These are phyloP conservation scores for Rhagoletis pomonella DNA, from an alignment of 1,140 invertebrate genomes.

Conservation along the genomic window DNA sequence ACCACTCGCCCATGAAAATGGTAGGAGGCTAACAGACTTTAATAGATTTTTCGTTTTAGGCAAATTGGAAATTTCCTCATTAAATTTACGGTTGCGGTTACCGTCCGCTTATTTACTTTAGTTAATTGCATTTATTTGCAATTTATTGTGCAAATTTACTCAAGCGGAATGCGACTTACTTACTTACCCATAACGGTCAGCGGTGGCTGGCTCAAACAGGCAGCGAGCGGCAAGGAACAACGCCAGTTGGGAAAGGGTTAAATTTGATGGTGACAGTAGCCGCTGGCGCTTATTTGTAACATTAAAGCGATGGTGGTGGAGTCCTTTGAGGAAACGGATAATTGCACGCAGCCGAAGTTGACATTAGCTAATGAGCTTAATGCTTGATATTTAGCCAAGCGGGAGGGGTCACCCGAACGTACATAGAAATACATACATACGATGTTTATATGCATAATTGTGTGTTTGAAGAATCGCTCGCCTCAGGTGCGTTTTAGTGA, in stretches of 20 bases:
- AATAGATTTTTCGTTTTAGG: conserved; percentile 53
- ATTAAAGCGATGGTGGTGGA: background rate
- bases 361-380: conserved; percentile 50
- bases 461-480: background rate
- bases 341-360: conserved; percentile 19
- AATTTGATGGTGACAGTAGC: conserved; percentile 46
- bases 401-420: background rate
- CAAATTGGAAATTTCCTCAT: conserved; percentile 49
- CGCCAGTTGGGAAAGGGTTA: conserved; percentile 18
- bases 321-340: conserved; percentile 27
- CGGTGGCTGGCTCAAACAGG: background rate
- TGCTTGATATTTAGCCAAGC: background rate
- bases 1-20: conserved; percentile 36
- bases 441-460: background rate
- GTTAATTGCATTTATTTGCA: conserved; percentile 55
- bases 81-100: conserved; percentile 33
- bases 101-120: conserved; percentile 46
- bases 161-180: conserved; percentile 35
- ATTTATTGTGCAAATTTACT: conserved; percentile 54
- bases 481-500: conserved; percentile 51
- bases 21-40: conserved; percentile 45
- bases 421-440: background rate
- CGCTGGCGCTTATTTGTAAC: conserved; percentile 23
- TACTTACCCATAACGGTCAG: conserved; percentile 9
- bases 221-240: background rate